phyloP scores from a whole-genome alignment of 37 sponge, comb jelly and placozoan genomes.

The Halisarca cf. caerulea region DNA sequence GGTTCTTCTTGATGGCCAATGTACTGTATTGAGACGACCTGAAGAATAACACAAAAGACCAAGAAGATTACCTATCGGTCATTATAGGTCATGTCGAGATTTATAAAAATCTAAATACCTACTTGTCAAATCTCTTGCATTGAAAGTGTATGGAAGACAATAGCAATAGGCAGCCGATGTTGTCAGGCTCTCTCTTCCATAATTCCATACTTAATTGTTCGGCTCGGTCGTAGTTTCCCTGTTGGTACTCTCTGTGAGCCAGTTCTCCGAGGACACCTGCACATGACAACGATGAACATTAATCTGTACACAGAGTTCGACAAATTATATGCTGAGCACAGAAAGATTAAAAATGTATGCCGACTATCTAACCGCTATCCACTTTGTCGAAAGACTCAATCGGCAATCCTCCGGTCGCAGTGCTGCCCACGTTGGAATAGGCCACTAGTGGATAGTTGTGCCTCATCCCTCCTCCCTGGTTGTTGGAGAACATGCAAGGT shows the following conservation, averaged over 20 bases:
- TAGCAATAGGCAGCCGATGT: conserved; percentile 94
- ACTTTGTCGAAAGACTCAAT: conserved; percentile 5
- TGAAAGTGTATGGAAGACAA: conserved; percentile 99
- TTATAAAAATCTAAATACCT: too few species aligned
- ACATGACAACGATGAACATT: too few species aligned
- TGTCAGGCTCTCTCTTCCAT: conserved; percentile 96
- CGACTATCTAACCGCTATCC: not conserved
- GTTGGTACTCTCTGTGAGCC: conserved; percentile 94
- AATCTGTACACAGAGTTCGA: too few species aligned
- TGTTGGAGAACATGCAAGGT: not conserved
- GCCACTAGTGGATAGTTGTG: conserved; percentile 11
- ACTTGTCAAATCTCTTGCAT: conserved; percentile 96
- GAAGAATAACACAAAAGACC: not conserved
- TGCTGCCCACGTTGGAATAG: not conserved
- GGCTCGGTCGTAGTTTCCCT: conserved; percentile 89
- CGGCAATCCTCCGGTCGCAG: not conserved
- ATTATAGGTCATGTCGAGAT: not conserved
- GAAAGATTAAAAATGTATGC: not conserved
- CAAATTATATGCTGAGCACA: not conserved
- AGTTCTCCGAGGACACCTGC: conserved; percentile 87
- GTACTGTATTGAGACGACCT: conserved; percentile 97
- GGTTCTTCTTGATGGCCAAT: conserved; percentile 97
- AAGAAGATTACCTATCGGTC: too few species aligned
- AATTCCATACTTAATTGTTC: conserved; percentile 95
- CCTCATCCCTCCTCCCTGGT: not conserved